Base-by-base conservation (phyloP, 92 coral and sea anemone genomes). In the Anthopleura xanthogrammica region DNA sequence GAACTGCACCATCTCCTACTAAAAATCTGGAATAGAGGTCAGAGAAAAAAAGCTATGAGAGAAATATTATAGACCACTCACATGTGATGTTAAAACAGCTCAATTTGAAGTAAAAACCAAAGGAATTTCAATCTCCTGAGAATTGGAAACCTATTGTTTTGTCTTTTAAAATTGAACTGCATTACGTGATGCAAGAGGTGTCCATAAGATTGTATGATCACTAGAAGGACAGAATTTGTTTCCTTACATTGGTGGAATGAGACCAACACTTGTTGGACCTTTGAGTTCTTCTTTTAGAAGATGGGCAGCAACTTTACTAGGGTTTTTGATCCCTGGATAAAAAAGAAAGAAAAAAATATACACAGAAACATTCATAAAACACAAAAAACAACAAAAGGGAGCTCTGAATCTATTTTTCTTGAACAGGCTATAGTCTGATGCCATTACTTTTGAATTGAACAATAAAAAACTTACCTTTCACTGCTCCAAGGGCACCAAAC, bases 401-500 rank as follows among this genome's bases (percentile, higher is more conserved):
- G 58, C 58, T 54, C 3, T 8, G 17, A 54, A 54, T 54, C 16
- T 54, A 46, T 2, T 14, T 54, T 54, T 54, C 58, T 54, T 8
- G 58, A 54, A 11, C 58, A 54, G 58, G 3, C 58, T 54, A 54
- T 54, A 1, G 58, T 54, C 58, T 54, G 58, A 54, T 11, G 58
- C 16, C 3, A 54, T 54, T 8, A 13, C 14, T 54, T 11, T 54
- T 54, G 50, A 46, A 46, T 46, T 1, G 20, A 14, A 12, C 29
- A 20, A 7, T 7, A 62, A 62, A 5, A 4, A 62, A 20, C 70
- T 23, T 29, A 90, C 98, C 98, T 81, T 87, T 90, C 12, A 95
- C 62, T 39, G 98, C 98, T 20, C 95, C 98, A 55, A 95, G 93
- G 20, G 98, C 98, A 84, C 98, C 98, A 95, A 95, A 95, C 23